Evolutionary conservation across 2,113 vertebrate genomes (phyloP).

Genomic region (Brachypodius melanocephalos): DNA sequence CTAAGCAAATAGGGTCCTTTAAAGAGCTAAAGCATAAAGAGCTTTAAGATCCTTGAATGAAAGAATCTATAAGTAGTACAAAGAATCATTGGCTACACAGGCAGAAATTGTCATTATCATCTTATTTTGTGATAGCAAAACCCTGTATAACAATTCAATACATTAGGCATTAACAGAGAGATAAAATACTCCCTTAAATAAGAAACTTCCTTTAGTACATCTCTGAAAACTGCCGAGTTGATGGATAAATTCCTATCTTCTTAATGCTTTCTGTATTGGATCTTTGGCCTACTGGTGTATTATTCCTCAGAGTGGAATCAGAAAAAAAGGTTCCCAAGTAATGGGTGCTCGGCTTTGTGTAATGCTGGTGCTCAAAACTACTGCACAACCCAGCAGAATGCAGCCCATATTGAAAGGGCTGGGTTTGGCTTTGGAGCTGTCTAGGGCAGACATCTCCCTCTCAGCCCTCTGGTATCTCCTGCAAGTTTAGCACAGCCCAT

Average conservation of each 20-base stretch:
- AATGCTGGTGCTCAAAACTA: not conserved
- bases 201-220: not conserved
- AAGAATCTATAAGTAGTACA: slow-evolving; percentile 31
- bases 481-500: not conserved
- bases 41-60: slow-evolving; percentile 37
- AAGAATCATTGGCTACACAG: slow-evolving; percentile 23
- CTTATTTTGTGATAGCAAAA: slow-evolving; percentile 44
- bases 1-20: slow-evolving; percentile 16
- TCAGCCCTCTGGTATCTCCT: not conserved
- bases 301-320: not conserved
- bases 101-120: slow-evolving; percentile 24
- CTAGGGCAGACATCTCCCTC: not conserved
- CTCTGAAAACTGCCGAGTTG: slow-evolving; percentile 31
- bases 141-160: slow-evolving; percentile 28
- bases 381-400: not conserved
- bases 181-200: slow-evolving; percentile 47
- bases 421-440: not conserved
- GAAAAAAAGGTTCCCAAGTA: not conserved
- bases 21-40: slow-evolving; percentile 24
- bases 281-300: slow-evolving; percentile 24
- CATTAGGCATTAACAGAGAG: slow-evolving; percentile 31
- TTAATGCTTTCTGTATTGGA: slow-evolving; percentile 23
- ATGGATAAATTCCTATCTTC: slow-evolving; percentile 45
- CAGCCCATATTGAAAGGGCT: not conserved
- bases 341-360: not conserved